Conservation (phyloP, 2,888 invertebrate genomes). For the Tubulanus polymorphus region DNA sequence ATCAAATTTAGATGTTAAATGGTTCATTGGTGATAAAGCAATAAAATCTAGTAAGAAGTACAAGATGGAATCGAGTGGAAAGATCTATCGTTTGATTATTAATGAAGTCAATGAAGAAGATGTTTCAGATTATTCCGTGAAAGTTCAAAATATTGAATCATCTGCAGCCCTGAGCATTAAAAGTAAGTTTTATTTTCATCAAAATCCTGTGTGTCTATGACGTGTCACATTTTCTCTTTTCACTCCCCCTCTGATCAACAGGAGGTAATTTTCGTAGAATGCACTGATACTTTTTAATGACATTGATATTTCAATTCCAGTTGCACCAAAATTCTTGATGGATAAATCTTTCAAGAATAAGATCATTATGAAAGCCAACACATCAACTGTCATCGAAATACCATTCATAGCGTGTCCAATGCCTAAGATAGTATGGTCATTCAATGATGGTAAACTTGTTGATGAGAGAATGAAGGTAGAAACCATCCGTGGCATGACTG, state of each 20-base stretch:
- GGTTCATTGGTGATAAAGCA: slow-evolving; percentile 86
- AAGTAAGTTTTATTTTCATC: too few species aligned
- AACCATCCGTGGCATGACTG: slow-evolving; percentile 25
- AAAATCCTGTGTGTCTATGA: not conserved
- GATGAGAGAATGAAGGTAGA: slow-evolving; percentile 25
- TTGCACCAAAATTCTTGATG: not conserved
- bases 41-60: slow-evolving; percentile 59
- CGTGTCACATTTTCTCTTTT: not conserved
- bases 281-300: not conserved
- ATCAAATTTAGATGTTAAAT: slow-evolving; percentile 57
- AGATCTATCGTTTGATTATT: slow-evolving; percentile 39
- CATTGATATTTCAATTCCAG: slow-evolving; percentile 8
- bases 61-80: slow-evolving; percentile 38
- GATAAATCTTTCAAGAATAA: slow-evolving; percentile 21
- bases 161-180: too few species aligned
- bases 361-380: slow-evolving; percentile 23
- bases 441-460: slow-evolving; percentile 10
- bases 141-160: slow-evolving; percentile 37
- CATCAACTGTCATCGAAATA: slow-evolving; percentile 25
- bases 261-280: not conserved
- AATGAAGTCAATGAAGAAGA: slow-evolving; percentile 38
- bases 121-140: slow-evolving; percentile 41
- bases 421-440: slow-evolving; percentile 27
- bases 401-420: slow-evolving; percentile 27
- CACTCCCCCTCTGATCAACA: not conserved